Percentiles rank a stretch among this genome's conserved stretches.
Conservation (phyloP, 1,140 invertebrate genomes). For the Acromyrmex echinatior region DNA sequence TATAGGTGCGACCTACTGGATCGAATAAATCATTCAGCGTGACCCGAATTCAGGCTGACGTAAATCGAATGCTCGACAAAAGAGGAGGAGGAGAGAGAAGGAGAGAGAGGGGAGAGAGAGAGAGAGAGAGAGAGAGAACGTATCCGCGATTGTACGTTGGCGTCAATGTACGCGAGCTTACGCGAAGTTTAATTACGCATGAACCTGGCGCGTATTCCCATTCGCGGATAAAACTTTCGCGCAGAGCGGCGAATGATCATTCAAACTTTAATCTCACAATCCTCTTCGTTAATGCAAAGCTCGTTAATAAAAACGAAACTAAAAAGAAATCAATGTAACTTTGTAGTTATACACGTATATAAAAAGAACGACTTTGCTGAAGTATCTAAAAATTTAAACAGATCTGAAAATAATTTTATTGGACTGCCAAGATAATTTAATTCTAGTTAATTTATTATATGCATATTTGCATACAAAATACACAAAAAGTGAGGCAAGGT, state of each 20-base stretch:
- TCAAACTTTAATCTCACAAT: slow-evolving; percentile 43
- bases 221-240: slow-evolving; percentile 42
- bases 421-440: no score
- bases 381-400: no score
- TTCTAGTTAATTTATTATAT: no score
- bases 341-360: background rate
- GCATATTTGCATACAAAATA: no score
- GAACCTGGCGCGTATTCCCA: slow-evolving; percentile 31
- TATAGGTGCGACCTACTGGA: slow-evolving; percentile 59
- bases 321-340: background rate
- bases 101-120: background rate
- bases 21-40: slow-evolving; percentile 65
- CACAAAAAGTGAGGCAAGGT: no score
- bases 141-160: slow-evolving; percentile 33
- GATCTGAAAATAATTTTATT: no score
- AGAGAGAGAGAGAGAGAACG: background rate
- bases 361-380: no score
- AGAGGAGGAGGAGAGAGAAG: background rate
- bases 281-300: slow-evolving; percentile 1
- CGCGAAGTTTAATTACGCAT: slow-evolving; percentile 60
- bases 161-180: slow-evolving; percentile 54
- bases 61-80: slow-evolving; percentile 44
- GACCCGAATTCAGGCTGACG: slow-evolving; percentile 54
- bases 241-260: slow-evolving; percentile 6
- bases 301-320: background rate